These are phyloP conservation scores for Danio kyathit DNA, from an alignment of 2,797 vertebrate species.

Conservation along the genomic window DNA sequence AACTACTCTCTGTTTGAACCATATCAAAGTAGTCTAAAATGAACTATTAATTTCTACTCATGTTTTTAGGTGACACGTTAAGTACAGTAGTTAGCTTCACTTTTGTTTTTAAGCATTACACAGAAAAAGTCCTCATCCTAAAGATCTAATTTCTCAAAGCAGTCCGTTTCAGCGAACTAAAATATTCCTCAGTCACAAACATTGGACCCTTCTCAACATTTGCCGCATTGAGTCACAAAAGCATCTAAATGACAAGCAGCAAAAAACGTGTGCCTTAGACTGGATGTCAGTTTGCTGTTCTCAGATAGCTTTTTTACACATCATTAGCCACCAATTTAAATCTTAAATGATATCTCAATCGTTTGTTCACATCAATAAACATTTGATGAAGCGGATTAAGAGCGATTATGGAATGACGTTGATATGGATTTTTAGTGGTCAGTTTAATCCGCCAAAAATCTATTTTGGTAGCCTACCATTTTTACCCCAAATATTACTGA, in stretches of 20 bases:
- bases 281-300: neutral
- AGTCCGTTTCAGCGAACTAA: neutral
- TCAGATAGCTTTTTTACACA: neutral
- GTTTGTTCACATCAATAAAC: neutral
- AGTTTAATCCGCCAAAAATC: too few relatives aligned
- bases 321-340: neutral
- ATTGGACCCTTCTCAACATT: neutral
- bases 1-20: neutral
- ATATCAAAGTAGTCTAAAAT: neutral
- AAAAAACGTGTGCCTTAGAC: neutral
- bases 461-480: too few relatives aligned
- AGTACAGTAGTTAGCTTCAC: neutral
- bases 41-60: neutral
- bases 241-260: neutral
- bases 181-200: neutral
- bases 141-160: neutral
- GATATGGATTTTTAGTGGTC: too few relatives aligned
- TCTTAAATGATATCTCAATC: neutral
- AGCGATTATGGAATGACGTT: too few relatives aligned
- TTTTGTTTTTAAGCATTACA: neutral
- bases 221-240: neutral
- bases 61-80: neutral
- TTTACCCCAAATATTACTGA: too few relatives aligned
- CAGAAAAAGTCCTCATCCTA: neutral
- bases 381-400: too few relatives aligned